These are phyloP conservation scores for Amphipyra berbera DNA, from an alignment of 2,888 invertebrate species.

Conservation along the genomic window DNA sequence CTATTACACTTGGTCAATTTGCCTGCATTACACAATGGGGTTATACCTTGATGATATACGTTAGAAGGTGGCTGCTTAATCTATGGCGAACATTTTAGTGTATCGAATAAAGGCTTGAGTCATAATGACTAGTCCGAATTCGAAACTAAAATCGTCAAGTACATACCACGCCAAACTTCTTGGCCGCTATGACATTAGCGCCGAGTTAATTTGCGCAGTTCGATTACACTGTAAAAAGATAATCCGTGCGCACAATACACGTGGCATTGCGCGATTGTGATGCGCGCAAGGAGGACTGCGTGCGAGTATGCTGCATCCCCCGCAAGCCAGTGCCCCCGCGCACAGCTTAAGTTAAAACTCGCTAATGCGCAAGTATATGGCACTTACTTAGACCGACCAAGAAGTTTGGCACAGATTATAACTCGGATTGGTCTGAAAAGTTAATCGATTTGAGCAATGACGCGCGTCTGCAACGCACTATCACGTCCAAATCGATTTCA, in stretches of 20 bases:
- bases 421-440: not conserved
- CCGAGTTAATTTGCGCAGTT: too few relatives aligned
- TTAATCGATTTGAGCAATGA: not conserved
- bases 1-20: constrained; percentile 26
- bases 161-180: too few relatives aligned
- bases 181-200: too few relatives aligned
- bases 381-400: not conserved
- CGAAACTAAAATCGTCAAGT: constrained; percentile 7
- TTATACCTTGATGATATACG: not conserved
- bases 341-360: too few relatives aligned
- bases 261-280: too few relatives aligned
- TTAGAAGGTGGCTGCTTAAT: not conserved
- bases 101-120: constrained; percentile 7
- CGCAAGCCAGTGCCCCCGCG: not conserved
- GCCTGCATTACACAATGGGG: not conserved
- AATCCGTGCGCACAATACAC: too few relatives aligned
- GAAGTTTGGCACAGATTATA: not conserved
- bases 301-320: not conserved
- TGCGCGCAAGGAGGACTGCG: too few relatives aligned
- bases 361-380: not conserved
- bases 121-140: constrained; percentile 9
- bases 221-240: too few relatives aligned
- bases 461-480: too few relatives aligned
- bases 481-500: not conserved
- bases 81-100: not conserved